Evolutionary conservation across 2,888 invertebrate genomes (phyloP), one percentile per base, ranked within the genome.

Genomic region (Agrotis ipsilon): DNA sequence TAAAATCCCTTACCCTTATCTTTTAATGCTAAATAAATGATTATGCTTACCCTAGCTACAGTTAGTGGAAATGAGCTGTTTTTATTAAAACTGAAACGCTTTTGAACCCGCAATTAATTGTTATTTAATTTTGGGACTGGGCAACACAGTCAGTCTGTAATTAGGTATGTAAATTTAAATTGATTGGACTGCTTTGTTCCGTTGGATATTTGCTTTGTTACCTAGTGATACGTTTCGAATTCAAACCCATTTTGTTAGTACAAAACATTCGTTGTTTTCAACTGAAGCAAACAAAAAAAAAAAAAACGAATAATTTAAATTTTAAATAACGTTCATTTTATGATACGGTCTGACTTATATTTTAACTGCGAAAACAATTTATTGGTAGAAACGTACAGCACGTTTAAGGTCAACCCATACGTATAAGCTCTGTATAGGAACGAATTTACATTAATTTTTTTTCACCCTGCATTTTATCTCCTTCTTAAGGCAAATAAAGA

Each of bases 121-220:
- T 70, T 72, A 61, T 82, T 76, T 84, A 78, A 82, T 82, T 75
- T 69, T 24, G 51, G 52, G 32, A 61, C 14, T 39, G 70, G 3
- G 24, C 19, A 68, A 18, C 24, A 9, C 55, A 57, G 24, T 13
- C 58, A 32, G 57, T 7, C 14, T 27, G 68, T 62, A 74, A 83
- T 84, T 82, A 78, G 55, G 32, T 58, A 72, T 72, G 68, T 60
- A 68, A 78, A 83, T 80, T 78, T 57, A 70, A 75, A 82, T 82
- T 70, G 71, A 83, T 78, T 75, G 57, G 51, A 43, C 27, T 18
- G 62, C 51, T 63, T 59, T 58, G 67, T 67, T 43, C n/a, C 45
- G 39, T 57, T 48, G 27, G 27, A 51, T 27, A 59, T 21, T 32
- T 4, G 43, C n/a, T 54, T 65, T 69, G 54, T 51, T 54, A 11